These are phyloP conservation scores for Tokudaia muenninki DNA, from an alignment of 2,797 vertebrate genomes.

Conservation along the genomic window DNA sequence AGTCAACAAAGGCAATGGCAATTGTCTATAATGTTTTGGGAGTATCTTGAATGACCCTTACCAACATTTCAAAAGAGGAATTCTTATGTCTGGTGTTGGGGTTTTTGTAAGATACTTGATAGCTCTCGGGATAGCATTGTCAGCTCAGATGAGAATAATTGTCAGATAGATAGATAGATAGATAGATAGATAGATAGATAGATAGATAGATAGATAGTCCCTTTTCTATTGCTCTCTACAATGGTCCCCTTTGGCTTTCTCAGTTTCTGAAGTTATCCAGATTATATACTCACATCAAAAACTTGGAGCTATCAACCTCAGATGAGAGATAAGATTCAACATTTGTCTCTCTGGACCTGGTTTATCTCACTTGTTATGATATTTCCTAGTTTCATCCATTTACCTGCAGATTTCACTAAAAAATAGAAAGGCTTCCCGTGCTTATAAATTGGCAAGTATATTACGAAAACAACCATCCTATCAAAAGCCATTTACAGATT, in stretches of 20 bases:
- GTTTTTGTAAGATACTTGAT: neutral
- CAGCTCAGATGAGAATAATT: neutral
- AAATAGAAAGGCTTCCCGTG: neutral
- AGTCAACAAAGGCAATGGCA: neutral
- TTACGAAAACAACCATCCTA: neutral
- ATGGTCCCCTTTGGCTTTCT: neutral
- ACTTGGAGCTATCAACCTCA: neutral
- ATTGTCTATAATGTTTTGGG: neutral
- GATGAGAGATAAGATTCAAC: neutral
- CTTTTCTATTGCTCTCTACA: neutral
- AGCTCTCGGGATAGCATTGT: neutral
- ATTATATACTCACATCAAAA: neutral
- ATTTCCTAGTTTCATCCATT: neutral
- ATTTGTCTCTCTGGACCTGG: neutral
- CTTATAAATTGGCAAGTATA: neutral
- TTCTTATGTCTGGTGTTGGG: neutral
- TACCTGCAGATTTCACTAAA: neutral
- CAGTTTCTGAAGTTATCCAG: neutral
- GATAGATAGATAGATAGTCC: no score
- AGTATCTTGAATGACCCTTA: neutral
- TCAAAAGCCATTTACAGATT: neutral
- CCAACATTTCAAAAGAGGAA: neutral
- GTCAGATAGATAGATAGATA: no score
- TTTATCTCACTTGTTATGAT: neutral
- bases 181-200: no score